Evolutionary conservation across 2,888 invertebrate genomes (phyloP), one percentile per base, ranked within the genome.

Genomic region (Hoplodrina blanda): DNA sequence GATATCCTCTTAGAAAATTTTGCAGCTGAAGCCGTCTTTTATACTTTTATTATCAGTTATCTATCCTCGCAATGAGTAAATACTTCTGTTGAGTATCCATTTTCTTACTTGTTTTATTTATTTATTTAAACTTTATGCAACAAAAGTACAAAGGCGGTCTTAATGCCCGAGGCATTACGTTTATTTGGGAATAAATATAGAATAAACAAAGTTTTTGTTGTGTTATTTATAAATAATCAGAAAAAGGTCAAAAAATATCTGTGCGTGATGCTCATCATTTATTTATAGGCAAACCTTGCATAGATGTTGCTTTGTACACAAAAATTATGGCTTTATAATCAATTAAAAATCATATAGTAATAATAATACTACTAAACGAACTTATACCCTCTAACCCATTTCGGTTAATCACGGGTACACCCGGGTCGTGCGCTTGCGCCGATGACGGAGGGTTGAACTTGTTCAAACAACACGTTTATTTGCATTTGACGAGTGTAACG

Each of bases 401-500:
- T 73, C 49, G 68, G 44, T 80, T 80, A 80, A 83, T 78, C 77
- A 79, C 66, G 62, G 55, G 60, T 76, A 65, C 59, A 57, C 69
- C 68, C 62, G 70, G 74, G 67, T 76, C 66, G 71, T 72, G 76
- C 76, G 80, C 74, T 53, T 78, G 77, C 76, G 74, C 65, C 55
- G 64, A 20, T 62, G 59, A 76, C 68, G 84, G 86, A 85, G 90
- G 91, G 91, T 89, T 85, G 83, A 81, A 81, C 84, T 87, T 89
- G 87, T 91, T 91, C 89, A 93, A 91, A 92, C 83, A 90, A 73
- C 91, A 85, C 89, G 82, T 83, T 91, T 94, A 93, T 94, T 95
- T 93, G 92, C 92, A 92, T 93, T 89, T 84, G 87, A 85, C 87
- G 90, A 91, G 89, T 91, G 90, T 92, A 92, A 90, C 90, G 89